Base-by-base conservation (phyloP, 1,140 invertebrate genomes). In the Drosophila subobscura region DNA sequence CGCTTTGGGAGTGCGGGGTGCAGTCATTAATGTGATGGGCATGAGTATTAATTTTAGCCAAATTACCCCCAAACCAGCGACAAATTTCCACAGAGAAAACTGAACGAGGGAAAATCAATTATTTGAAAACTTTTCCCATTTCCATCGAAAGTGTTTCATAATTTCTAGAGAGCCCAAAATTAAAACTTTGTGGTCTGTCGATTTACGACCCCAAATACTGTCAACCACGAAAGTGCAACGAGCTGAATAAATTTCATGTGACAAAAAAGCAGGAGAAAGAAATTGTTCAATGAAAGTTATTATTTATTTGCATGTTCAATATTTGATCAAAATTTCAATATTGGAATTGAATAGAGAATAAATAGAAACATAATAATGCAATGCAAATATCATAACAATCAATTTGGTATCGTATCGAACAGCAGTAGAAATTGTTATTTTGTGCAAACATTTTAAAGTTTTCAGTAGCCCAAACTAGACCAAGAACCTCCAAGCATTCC, bases 11-110 rank as follows among this genome's bases (percentile, higher is more conserved):
- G 46, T 27, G 71, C 41, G 46, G 65, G 53, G 4, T 29, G 25
- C 53, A 71, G 66, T 59, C 67, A 71, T 71, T 71, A 70, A 71
- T 71, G 41, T 71, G 67, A 71, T 71, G 66, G 66, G 65, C 66
- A 71, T n/a, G n/a, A n/a, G n/a, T 71, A 71, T 71, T 71, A 71
- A 71, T 71, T 71, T 71, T 54, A 51, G 46, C 46, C 46, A 59
- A 71, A 71, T 59, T 71, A 51, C 46, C 46, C 53, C 29, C 65
- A 37, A 45, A 71, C 47, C 50, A 47, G 65, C 5, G 4, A 23
- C 20, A 47, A 16, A 23, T 37, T 37, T 37, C n/a, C 20, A 46
- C n/a, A 5, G 12, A 29, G 8, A 20, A 25, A 25, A 49, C 42
- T 37, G 55, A 56, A 41, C 49, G 55, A 44, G 51, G 42, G 16